phyloP scores from a whole-genome alignment of 2,888 invertebrate species.

The Tenthredo notha region DNA sequence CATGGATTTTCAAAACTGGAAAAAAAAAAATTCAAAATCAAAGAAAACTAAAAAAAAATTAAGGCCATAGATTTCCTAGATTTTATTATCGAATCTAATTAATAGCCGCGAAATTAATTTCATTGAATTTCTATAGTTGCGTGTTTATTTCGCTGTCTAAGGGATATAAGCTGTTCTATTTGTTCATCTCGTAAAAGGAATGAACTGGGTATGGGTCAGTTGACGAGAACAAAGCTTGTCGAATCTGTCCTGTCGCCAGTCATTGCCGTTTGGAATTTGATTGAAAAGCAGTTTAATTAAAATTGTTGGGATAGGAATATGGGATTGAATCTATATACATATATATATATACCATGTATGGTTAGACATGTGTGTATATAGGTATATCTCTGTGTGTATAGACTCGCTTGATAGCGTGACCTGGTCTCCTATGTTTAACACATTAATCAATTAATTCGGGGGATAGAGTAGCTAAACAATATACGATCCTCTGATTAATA shows the following conservation, averaged over 20 bases:
- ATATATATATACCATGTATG: neutral
- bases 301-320: neutral
- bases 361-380: too few relatives aligned
- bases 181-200: neutral
- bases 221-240: constrained; percentile 5
- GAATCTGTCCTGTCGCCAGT: constrained; percentile 20
- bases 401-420: neutral
- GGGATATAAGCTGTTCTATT: neutral
- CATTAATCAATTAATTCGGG: constrained; percentile 3
- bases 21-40: neutral
- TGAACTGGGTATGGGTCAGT: neutral
- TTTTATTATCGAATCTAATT: neutral
- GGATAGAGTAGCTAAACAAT: neutral
- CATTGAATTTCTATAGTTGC: neutral
- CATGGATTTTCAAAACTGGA: neutral
- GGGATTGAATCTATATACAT: neutral
- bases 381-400: neutral
- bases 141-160: neutral
- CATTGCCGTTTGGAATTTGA: neutral
- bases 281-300: constrained; percentile 21
- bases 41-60: neutral
- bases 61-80: neutral
- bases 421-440: constrained; percentile 3
- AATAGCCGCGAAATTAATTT: neutral
- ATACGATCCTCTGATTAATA: neutral